Evolutionary conservation across 2,113 vertebrate species (phyloP).

Genomic region (Carassius auratus): DNA sequence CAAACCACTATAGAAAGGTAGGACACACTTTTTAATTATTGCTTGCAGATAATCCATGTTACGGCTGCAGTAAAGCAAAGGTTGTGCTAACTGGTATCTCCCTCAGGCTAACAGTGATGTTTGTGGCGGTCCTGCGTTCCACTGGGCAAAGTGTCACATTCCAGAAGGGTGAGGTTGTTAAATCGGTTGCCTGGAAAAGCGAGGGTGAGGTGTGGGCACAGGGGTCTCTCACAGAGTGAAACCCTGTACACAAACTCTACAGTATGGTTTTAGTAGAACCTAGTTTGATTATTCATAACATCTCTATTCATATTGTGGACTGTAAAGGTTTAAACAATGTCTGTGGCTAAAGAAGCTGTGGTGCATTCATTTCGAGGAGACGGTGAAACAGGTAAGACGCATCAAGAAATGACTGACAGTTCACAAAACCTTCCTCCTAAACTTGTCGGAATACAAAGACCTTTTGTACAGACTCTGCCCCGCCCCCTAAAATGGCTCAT

Average conservation of each 20-base stretch:
- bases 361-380: neutral
- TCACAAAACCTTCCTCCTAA: neutral
- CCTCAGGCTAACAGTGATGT: slow-evolving; percentile 56
- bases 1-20: neutral
- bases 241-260: neutral
- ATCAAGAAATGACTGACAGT: neutral
- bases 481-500: too few species aligned
- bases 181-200: slow-evolving; percentile 65
- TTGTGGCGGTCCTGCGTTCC: slow-evolving; percentile 64
- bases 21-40: neutral
- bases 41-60: neutral
- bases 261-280: neutral
- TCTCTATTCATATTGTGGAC: neutral
- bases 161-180: slow-evolving; percentile 58
- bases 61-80: neutral
- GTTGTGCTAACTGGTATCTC: slow-evolving; percentile 12
- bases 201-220: slow-evolving; percentile 25
- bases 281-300: neutral
- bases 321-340: neutral
- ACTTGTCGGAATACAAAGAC: neutral
- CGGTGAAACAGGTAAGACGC: neutral
- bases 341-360: neutral
- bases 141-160: slow-evolving; percentile 65
- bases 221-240: slow-evolving; percentile 24
- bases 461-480: neutral